Percentiles rank a stretch among this genome's conserved stretches.
These are phyloP conservation scores for Drosophila histrio DNA, from an alignment of 2,888 invertebrate genomes.

Conservation along the genomic window DNA sequence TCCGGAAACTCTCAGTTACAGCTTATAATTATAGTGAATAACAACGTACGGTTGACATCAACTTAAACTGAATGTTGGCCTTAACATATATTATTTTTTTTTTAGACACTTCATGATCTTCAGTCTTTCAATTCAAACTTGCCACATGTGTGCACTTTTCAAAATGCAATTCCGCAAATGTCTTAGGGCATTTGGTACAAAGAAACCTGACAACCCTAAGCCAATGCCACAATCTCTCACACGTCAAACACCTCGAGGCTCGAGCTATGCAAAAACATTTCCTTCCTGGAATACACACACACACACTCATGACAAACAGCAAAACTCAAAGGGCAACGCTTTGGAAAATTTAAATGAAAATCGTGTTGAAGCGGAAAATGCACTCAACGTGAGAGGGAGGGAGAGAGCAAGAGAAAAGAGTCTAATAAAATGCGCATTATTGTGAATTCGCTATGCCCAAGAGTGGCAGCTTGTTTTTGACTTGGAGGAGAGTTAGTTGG, in stretches of 20 bases:
- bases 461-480: slow-evolving; percentile 24
- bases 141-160: slow-evolving; percentile 10
- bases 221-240: slow-evolving; percentile 53
- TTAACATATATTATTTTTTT: background rate
- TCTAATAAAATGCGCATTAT: slow-evolving; percentile 77
- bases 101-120: background rate
- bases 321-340: slow-evolving; percentile 62
- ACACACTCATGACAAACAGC: slow-evolving; percentile 17
- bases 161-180: slow-evolving; percentile 39
- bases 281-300: slow-evolving; percentile 44
- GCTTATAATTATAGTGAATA: too few species aligned
- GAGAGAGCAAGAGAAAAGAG: slow-evolving; percentile 10
- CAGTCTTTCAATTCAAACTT: background rate
- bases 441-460: slow-evolving; percentile 73
- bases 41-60: background rate
- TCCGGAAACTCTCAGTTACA: background rate
- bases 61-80: slow-evolving; percentile 1
- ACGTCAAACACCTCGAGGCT: slow-evolving; percentile 56
- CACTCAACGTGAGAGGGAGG: slow-evolving; percentile 48
- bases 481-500: slow-evolving; percentile 24
- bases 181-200: slow-evolving; percentile 30
- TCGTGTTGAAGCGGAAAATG: slow-evolving; percentile 76
- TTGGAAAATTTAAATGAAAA: slow-evolving; percentile 70
- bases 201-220: slow-evolving; percentile 61
- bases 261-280: slow-evolving; percentile 47